A percentile compares a stretch with the other conserved stretches of the same genome.
These are phyloP conservation scores for Falco cherrug DNA, from an alignment of 2,797 vertebrate genomes.

Conservation along the genomic window DNA sequence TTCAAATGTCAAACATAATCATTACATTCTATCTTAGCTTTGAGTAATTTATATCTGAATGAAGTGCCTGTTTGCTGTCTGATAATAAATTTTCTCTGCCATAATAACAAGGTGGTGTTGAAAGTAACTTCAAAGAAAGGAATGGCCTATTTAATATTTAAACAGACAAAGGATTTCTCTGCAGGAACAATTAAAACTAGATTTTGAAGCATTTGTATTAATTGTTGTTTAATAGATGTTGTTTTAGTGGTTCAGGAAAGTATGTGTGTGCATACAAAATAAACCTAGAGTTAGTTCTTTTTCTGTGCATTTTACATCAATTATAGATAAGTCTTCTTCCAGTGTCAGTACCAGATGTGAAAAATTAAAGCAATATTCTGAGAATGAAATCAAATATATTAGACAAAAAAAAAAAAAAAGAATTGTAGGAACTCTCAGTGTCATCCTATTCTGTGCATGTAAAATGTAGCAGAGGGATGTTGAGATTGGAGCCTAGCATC, in stretches of 20 bases:
- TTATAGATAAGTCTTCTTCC: background rate
- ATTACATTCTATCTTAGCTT: background rate
- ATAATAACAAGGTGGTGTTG: background rate
- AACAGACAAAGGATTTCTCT: background rate
- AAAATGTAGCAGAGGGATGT: background rate
- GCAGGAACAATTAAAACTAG: background rate
- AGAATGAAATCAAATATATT: background rate
- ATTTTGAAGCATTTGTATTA: conserved; percentile 1
- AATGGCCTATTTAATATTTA: background rate
- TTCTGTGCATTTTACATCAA: background rate
- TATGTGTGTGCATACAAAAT: background rate
- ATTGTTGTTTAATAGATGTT: background rate
- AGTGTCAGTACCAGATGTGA: background rate
- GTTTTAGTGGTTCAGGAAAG: background rate
- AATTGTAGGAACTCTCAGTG: background rate
- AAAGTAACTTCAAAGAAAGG: background rate
- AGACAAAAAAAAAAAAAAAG: background rate
- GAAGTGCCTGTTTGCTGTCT: background rate
- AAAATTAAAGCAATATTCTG: background rate
- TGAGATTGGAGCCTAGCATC: background rate
- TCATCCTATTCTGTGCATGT: background rate
- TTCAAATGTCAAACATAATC: background rate
- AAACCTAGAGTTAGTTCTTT: background rate
- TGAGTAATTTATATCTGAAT: background rate
- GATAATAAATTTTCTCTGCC: background rate